phyloP scores from a whole-genome alignment of 2,888 invertebrate species.

The Stomorhina lunata region DNA sequence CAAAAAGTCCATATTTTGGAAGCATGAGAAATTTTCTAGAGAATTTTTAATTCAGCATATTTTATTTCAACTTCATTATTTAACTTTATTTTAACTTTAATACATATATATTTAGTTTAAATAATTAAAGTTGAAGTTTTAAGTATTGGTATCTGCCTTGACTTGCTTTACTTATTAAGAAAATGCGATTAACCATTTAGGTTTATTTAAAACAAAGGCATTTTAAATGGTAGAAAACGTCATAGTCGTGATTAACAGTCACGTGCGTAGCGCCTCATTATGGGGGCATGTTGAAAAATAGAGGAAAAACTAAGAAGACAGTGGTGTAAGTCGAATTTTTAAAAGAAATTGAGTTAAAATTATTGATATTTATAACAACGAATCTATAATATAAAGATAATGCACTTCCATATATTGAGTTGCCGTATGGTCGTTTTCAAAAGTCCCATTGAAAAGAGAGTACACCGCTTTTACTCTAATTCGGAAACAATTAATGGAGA shows the following conservation, averaged over 20 bases:
- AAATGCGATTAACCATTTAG: neutral
- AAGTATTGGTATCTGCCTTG: neutral
- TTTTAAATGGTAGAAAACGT: slow-evolving; percentile 38
- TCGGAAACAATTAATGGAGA: no score
- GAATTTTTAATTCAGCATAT: neutral
- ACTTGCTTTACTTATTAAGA: neutral
- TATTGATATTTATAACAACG: no score
- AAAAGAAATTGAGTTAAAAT: no score
- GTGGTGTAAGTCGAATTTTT: slow-evolving; percentile 25
- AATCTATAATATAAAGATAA: no score
- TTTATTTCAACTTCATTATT: neutral
- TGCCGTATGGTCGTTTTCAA: no score
- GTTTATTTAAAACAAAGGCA: slow-evolving; percentile 27
- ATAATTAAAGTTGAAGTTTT: neutral
- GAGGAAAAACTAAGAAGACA: no score
- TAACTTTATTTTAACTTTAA: neutral
- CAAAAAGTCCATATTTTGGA: neutral
- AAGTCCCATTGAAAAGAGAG: no score
- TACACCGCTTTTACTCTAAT: no score
- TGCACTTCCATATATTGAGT: no score
- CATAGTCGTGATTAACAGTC: slow-evolving; percentile 61
- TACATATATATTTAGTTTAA: neutral
- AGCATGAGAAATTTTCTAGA: neutral
- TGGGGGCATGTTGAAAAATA: slow-evolving; percentile 29
- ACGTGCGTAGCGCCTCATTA: slow-evolving; percentile 63